A percentile compares a stretch with the other conserved stretches of the same genome.
phyloP scores from a whole-genome alignment of 2,888 invertebrate species.

The Pseudanteris insignis region DNA sequence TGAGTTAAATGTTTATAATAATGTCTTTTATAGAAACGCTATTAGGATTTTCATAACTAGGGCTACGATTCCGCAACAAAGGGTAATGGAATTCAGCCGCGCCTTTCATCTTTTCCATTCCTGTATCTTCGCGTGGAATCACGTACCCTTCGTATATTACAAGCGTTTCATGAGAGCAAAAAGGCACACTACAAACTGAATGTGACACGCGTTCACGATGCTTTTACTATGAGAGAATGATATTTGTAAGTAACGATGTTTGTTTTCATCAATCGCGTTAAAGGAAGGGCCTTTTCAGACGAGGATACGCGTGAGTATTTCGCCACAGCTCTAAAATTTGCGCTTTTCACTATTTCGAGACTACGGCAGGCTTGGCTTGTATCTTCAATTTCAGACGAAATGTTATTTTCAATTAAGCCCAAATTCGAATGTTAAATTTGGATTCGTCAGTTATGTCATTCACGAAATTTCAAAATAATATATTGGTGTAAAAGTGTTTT shows the following conservation, averaged over 20 bases:
- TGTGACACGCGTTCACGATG: slow-evolving; percentile 19
- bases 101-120: slow-evolving; percentile 19
- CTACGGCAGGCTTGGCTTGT: not conserved
- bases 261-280: slow-evolving; percentile 29
- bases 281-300: slow-evolving; percentile 10
- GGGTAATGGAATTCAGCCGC: slow-evolving; percentile 17
- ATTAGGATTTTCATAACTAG: slow-evolving; percentile 26
- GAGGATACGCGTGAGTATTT: slow-evolving; percentile 7
- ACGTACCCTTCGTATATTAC: slow-evolving; percentile 25
- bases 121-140: slow-evolving; percentile 9
- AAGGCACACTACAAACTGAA: slow-evolving; percentile 19
- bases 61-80: slow-evolving; percentile 16
- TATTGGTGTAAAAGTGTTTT: too few species aligned
- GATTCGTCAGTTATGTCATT: too few species aligned
- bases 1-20: slow-evolving; percentile 8
- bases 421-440: too few species aligned
- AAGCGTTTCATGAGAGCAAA: slow-evolving; percentile 6
- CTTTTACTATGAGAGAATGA: slow-evolving; percentile 24
- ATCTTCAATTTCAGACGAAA: too few species aligned
- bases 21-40: too few species aligned
- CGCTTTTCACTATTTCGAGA: slow-evolving; percentile 5
- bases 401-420: too few species aligned
- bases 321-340: slow-evolving; percentile 8
- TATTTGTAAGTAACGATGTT: slow-evolving; percentile 36
- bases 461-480: too few species aligned